Percentiles rank a stretch among this genome's conserved stretches.
Evolutionary conservation across 2,113 vertebrate genomes (phyloP).

Genomic region (Pelecanoides urinatrix): DNA sequence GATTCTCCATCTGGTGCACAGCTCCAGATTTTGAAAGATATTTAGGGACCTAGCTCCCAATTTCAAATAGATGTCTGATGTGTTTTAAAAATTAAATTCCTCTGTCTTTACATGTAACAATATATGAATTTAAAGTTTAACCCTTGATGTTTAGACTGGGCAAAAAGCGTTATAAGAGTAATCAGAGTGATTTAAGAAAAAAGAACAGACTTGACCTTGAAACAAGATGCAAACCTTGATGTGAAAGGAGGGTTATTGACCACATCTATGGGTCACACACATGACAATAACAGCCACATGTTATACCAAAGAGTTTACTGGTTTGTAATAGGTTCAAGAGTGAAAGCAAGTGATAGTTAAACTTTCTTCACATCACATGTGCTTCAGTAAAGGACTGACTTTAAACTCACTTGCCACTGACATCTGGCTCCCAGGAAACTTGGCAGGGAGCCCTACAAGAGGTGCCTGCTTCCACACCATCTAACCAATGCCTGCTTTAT

Average conservation of each 20-base stretch:
- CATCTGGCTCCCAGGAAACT: neutral
- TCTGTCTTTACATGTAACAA: neutral
- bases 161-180: neutral
- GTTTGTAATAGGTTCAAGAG: neutral
- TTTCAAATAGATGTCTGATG: neutral
- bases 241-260: neutral
- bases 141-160: neutral
- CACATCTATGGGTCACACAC: neutral
- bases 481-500: neutral
- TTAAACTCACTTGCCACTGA: neutral
- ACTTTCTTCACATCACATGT: neutral
- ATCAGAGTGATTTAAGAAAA: neutral
- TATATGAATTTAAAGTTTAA: neutral
- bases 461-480: neutral
- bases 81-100: neutral
- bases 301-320: neutral
- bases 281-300: too few relatives aligned
- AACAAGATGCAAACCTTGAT: neutral
- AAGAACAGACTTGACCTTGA: neutral
- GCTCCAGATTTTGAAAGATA: neutral
- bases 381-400: neutral
- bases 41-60: neutral
- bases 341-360: neutral
- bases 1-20: slow-evolving; percentile 36
- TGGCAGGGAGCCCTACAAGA: neutral